Evolutionary conservation across 2,797 vertebrate species (phyloP).

Genomic region (Macropodus opercularis): DNA sequence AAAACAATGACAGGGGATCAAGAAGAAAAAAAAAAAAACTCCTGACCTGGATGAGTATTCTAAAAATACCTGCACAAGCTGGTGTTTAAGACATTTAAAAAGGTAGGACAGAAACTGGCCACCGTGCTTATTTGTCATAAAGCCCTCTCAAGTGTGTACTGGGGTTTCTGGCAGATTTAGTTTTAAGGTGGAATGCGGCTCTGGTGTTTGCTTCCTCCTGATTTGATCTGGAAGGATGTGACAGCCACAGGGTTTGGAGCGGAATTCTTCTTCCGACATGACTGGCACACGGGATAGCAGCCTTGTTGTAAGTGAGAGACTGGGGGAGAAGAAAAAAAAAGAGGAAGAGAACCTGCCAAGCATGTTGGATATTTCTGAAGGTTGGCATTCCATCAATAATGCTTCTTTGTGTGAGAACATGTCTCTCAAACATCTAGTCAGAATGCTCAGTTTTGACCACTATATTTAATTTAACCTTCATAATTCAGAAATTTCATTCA

Average conservation of each 20-base stretch:
- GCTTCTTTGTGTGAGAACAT: neutral
- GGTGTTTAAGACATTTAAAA: conserved; percentile 6
- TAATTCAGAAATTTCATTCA: conserved; percentile 47
- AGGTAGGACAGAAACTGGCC: neutral
- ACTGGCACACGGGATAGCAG: conserved; percentile 41
- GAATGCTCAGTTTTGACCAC: conserved; percentile 38
- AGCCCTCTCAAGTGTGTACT: conserved; percentile 19
- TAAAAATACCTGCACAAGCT: neutral
- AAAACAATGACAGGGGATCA: neutral
- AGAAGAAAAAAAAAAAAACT: neutral
- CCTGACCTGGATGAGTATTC: neutral
- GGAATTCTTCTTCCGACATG: conserved; percentile 39
- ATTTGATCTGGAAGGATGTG: conserved; percentile 49
- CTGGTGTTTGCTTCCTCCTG: conserved; percentile 41
- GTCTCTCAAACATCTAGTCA: conserved; percentile 15
- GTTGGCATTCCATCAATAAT: conserved; percentile 27
- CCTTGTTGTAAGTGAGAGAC: conserved; percentile 22
- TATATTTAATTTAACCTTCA: conserved; percentile 42
- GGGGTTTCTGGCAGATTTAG: conserved; percentile 26
- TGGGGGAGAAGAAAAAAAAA: conserved; percentile 29
- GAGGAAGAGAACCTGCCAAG: conserved; percentile 28
- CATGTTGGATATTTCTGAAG: conserved; percentile 31
- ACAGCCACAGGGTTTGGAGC: conserved; percentile 22
- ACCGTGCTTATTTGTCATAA: conserved; percentile 24
- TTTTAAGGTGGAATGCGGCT: conserved; percentile 41